phyloP scores from a whole-genome alignment of 1,140 invertebrate genomes.

The Pseudomyrmex pallidus region DNA sequence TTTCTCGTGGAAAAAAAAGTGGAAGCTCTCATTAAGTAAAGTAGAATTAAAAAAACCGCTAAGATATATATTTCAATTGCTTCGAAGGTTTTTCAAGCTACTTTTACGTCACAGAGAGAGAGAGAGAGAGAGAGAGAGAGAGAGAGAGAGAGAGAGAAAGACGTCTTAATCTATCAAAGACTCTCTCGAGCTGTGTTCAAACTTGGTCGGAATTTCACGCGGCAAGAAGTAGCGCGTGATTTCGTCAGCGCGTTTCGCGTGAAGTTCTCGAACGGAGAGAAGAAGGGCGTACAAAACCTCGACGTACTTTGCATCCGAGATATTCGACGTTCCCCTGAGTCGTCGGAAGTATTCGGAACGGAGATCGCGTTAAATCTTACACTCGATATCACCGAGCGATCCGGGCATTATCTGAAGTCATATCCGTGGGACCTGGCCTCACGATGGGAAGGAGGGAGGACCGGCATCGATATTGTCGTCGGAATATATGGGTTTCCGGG shows the following conservation, averaged over 20 bases:
- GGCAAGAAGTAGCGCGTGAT: background rate
- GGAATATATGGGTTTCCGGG: constrained; percentile 75
- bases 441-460: background rate
- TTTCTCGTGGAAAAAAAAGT: too few species aligned
- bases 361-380: constrained; percentile 56
- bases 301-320: background rate
- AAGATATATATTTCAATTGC: too few species aligned
- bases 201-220: background rate
- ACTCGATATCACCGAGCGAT: constrained; percentile 44
- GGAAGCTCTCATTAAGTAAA: too few species aligned
- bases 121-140: too few species aligned
- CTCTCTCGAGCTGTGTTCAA: background rate
- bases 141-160: too few species aligned
- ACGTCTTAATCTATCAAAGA: too few species aligned
- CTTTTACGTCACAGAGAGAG: background rate
- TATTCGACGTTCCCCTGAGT: background rate
- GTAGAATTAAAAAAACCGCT: too few species aligned
- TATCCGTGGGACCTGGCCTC: constrained; percentile 24
- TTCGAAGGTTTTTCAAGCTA: background rate
- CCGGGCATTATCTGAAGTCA: constrained; percentile 43
- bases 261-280: background rate
- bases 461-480: constrained; percentile 66
- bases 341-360: background rate
- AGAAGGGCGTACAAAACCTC: constrained; percentile 3
- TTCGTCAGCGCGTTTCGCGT: background rate